Evolutionary conservation across 2,888 invertebrate genomes (phyloP).

Genomic region (Oegoconia quadripuncta): DNA sequence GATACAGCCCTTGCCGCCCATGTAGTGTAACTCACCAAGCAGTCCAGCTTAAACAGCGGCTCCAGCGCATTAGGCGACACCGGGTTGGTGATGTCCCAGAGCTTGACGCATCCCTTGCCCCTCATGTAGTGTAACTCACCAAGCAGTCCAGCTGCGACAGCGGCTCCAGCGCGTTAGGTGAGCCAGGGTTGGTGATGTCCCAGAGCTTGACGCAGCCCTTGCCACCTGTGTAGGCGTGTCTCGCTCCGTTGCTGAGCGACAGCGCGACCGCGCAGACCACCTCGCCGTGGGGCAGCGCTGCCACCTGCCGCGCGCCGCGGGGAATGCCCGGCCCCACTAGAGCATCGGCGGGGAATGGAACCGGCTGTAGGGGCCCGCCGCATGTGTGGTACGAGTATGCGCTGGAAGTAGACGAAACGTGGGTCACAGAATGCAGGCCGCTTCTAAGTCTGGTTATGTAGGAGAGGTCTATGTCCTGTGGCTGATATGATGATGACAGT

Average conservation of each 20-base stretch:
- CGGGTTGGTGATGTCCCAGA: background rate
- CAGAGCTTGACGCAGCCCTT: constrained; percentile 98
- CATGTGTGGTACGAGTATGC: constrained; percentile 97
- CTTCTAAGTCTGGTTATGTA: too few species aligned
- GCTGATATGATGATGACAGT: too few species aligned
- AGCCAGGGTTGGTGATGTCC: constrained; percentile 94
- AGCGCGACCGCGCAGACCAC: constrained; percentile 98
- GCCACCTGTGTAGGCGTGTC: constrained; percentile 98
- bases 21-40: constrained; percentile 81
- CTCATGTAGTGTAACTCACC: constrained; percentile 77
- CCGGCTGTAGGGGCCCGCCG: constrained; percentile 92
- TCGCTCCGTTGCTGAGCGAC: constrained; percentile 84
- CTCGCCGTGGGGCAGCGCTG: constrained; percentile 95
- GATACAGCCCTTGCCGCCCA: too few species aligned
- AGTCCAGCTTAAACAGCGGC: constrained; percentile 93
- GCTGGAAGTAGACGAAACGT: constrained; percentile 1
- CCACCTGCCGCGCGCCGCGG: constrained; percentile 92
- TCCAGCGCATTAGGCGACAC: constrained; percentile 85
- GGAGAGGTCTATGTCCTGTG: too few species aligned
- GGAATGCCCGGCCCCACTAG: constrained; percentile 96
- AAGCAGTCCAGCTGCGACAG: constrained; percentile 94
- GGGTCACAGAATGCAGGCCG: too few species aligned
- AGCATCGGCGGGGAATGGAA: constrained; percentile 97
- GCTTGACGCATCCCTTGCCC: constrained; percentile 88
- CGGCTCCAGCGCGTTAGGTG: constrained; percentile 91